These are phyloP conservation scores for Marmota flaviventris DNA, from an alignment of 2,113 vertebrate species.

Conservation along the genomic window DNA sequence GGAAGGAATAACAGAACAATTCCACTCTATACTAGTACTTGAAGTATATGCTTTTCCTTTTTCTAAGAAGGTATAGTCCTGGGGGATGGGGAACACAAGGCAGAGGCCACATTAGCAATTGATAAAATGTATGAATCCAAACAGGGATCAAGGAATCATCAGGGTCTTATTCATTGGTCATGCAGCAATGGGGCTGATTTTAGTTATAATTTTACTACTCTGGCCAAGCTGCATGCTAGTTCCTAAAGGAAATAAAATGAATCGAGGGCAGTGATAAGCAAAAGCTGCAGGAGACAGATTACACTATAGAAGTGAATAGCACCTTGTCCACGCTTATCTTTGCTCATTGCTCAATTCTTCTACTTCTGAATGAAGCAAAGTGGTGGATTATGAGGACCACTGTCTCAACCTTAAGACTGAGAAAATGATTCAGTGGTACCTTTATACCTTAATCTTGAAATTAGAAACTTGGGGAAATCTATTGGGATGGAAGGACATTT, in stretches of 20 bases:
- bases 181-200: slow-evolving; percentile 77
- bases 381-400: slow-evolving; percentile 50
- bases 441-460: slow-evolving; percentile 26
- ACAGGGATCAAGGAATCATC: slow-evolving; percentile 77
- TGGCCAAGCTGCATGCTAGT: slow-evolving; percentile 65
- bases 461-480: neutral
- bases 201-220: slow-evolving; percentile 72
- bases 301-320: slow-evolving; percentile 77
- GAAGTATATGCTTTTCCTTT: neutral
- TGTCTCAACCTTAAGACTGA: neutral
- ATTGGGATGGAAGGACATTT: neutral
- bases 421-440: neutral
- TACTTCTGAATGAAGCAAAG: slow-evolving; percentile 64
- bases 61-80: neutral
- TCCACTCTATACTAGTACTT: neutral
- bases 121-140: slow-evolving; percentile 80
- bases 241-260: slow-evolving; percentile 72
- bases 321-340: slow-evolving; percentile 66
- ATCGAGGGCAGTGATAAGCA: slow-evolving; percentile 75
- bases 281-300: slow-evolving; percentile 80
- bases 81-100: slow-evolving; percentile 39
- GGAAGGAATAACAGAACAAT: neutral
- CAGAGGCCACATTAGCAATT: slow-evolving; percentile 71
- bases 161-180: slow-evolving; percentile 82
- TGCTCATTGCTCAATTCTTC: slow-evolving; percentile 69